Evolutionary conservation across 2,797 vertebrate genomes (phyloP), one percentile per base, ranked within the genome.

Genomic region (Emydoidea blandingii): DNA sequence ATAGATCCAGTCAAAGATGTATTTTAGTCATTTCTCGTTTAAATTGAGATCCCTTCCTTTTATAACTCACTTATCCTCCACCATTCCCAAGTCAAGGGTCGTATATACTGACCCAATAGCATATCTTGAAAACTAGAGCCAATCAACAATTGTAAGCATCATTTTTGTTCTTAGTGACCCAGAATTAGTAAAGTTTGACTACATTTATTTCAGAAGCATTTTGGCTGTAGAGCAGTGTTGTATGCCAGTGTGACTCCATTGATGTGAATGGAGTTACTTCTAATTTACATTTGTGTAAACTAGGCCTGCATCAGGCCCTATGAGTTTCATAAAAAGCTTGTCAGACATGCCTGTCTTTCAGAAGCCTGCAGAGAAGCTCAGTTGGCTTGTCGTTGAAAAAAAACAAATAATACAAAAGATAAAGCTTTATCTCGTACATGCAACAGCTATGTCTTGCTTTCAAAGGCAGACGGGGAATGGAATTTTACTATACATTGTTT

Each of bases 311-410:
- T 85, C 47, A 94, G 83, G 8, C 19, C 47, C 80, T 92, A 82
- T 59, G 47, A 62, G 16, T 47, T 41, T 72, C n/a, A 72, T 12
- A 74, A 18, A 82, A 25, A 27, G 34, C 25, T 81, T 49, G 7
- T 23, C 4, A 21, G 54, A 25, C 54, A 78, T 56, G 6, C 47
- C 1, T 1, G 2, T 7, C 1, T 44, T 16, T 8, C 68, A 78
- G 23, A 78, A 47, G 74, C 5, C 34, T 12, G 0, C 65, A 79
- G 37, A 87, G 29, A 57, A 54, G 7, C 41, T 81, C 53, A 57
- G 41, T 56, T 81, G 23, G 41, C 37, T 81, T 80, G 19, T 86
- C 83, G 25, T 86, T 88, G 79, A 88, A 81, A 37, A 83, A 68
- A 59, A 83, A 4, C 29, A 44, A 76, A 72, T 79, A 29, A 37